These are phyloP conservation scores for Corbicula japonica DNA, from an alignment of 2,888 invertebrate species.

Conservation along the genomic window DNA sequence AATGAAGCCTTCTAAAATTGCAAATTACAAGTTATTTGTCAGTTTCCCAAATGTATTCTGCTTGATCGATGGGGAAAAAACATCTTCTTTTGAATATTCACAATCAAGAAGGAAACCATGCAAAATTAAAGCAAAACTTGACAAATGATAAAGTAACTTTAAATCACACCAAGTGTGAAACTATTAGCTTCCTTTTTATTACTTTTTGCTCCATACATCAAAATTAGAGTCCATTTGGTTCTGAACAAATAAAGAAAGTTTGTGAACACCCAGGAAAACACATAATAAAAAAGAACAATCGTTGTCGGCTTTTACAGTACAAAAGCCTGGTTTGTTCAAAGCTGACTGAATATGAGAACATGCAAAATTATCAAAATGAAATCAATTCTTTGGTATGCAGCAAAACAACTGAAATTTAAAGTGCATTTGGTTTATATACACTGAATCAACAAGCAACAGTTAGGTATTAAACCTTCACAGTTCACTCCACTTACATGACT, in stretches of 20 bases:
- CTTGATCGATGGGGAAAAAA: constrained; percentile 7
- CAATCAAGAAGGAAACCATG: not conserved
- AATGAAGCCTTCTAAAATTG: no score
- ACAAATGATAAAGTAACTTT: constrained; percentile 8
- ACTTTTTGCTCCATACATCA: constrained; percentile 23
- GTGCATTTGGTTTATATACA: no score
- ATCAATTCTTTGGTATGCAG: no score
- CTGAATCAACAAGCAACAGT: no score
- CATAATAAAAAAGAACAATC: no score
- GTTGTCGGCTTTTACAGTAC: no score
- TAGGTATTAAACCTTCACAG: no score
- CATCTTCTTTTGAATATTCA: not conserved
- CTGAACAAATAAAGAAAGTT: not conserved
- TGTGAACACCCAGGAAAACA: constrained; percentile 9
- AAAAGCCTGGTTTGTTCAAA: no score
- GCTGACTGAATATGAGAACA: no score
- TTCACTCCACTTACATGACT: no score
- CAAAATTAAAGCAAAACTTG: constrained; percentile 11
- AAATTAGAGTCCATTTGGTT: constrained; percentile 16
- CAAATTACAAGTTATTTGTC: constrained; percentile 14
- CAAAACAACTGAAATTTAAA: no score
- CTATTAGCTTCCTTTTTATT: constrained; percentile 7
- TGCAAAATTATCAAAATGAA: no score
- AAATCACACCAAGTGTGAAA: constrained; percentile 14
- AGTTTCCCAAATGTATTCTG: not conserved